Base-by-base conservation (phyloP, 30 jellyfish, hydroid and myxozoan genomes). In the Cassiopea andromeda region DNA sequence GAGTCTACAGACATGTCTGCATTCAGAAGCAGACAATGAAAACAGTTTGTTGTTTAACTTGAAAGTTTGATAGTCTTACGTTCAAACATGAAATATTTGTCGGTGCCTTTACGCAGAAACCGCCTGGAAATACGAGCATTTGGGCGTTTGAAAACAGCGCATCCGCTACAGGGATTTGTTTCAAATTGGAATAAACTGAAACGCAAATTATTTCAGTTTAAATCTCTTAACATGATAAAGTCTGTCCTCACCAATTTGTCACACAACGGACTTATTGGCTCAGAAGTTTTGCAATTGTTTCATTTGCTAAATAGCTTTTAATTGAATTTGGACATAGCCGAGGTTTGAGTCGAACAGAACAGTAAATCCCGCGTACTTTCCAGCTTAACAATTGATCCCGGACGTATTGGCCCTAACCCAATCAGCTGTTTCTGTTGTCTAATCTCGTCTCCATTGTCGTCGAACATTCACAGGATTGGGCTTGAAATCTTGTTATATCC, bases 391-490 rank as follows among this genome's bases (percentile, higher is more conserved):
- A 83, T 46, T 44, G 78, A 83, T 83, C 91, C 91, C 94, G 87
- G 94, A 87, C 94, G 71, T 77, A 80, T 87, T 75, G 83, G 74
- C 46, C 88, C n/a, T 77, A 75, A 75, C 86, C 88, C 94, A 75
- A 75, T 75, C 83, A 75, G 16, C 73, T 17, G 44, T 38, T 85
- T 84, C 78, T 44, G 66, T 17, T 73, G 86, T 49, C 54, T 75
- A 69, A 77, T 75, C 84, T 60, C 77, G 18, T 87, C 89, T 76
- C 87, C 68, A 73, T 75, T 49, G 87, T 87, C 76, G 17, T 77
- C 89, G 80, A 87, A 87, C 15, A 60, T 75, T 69, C 89, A 77
- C 84, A 77, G 85, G 94, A 87, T 87, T 79, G 76, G 89, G 66
- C 83, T 64, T 18, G 16, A 44, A 76, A 87, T 75, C 94, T 87